These are phyloP conservation scores for Ashinkailepas kermadecensis DNA, from an alignment of 2,888 invertebrate species.

Conservation along the genomic window DNA sequence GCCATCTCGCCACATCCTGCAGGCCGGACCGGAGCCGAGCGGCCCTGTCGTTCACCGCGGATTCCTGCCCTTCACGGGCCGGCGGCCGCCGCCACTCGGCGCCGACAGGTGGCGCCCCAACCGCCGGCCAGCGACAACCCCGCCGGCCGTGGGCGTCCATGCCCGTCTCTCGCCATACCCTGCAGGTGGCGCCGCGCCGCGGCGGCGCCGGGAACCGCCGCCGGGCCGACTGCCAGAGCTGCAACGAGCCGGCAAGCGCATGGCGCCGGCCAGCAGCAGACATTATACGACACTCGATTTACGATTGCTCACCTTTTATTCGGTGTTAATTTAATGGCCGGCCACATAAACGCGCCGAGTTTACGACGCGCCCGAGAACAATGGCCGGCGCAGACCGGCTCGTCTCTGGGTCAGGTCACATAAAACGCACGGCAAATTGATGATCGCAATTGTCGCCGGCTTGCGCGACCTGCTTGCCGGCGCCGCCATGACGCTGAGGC, in stretches of 20 bases:
- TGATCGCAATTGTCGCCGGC: neutral
- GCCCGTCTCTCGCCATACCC: neutral
- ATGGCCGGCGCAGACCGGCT: neutral
- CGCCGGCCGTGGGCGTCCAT: neutral
- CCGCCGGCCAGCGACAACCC: neutral
- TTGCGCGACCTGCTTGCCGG: neutral
- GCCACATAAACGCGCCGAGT: neutral
- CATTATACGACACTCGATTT: neutral
- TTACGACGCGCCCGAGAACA: neutral
- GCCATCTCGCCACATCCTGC: neutral
- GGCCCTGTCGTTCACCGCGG: neutral
- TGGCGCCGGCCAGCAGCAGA: neutral
- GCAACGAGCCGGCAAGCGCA: too few relatives aligned
- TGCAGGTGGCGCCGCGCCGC: neutral
- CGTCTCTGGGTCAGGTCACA: neutral
- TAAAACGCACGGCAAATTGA: neutral
- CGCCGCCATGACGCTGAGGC: too few relatives aligned
- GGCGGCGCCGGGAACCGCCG: neutral
- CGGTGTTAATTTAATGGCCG: slow-evolving; percentile 10
- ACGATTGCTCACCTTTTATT: slow-evolving; percentile 5
- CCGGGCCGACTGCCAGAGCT: too few relatives aligned
- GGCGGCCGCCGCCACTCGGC: too few relatives aligned
- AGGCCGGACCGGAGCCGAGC: neutral
- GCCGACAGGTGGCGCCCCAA: slow-evolving; percentile 1
- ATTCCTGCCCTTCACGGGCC: neutral